Base-by-base conservation (phyloP, 2,113 vertebrate species). In the Speoplatyrhinus poulsoni region DNA sequence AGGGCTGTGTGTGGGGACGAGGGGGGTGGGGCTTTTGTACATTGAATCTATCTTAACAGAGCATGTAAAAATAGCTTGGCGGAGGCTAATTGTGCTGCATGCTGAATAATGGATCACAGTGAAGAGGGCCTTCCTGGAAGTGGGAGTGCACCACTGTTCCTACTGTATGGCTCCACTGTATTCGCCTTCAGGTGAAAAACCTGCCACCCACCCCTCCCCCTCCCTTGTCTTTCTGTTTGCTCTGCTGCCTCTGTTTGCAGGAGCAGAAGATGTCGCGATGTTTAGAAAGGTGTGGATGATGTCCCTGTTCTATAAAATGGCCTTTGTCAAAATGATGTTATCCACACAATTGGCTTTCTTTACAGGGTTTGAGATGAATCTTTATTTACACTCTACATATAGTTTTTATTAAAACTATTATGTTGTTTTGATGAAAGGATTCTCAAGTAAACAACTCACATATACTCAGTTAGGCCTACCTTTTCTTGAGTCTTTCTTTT, bases 101-200 rank as follows among this genome's bases (percentile, higher is more conserved):
- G 82, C 87, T 93, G 87, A 93, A 93, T 93, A 91, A 93, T 93
- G 90, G 86, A 92, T 93, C 88, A 86, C 63, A 62, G 84, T 73
- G 80, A 78, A 88, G 82, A 86, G 84, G 84, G 81, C 83, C 88
- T 92, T 93, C 87, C 89, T 92, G 91, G 87, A 91, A 88, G 73
- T 83, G 81, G 67, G 82, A 75, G 77, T 80, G 82, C 57, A 54
- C 67, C 26, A 65, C 83, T 72, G 86, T 81, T 92, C 90, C 89
- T 88, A 65, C 71, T 84, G 84, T 26, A 26, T 26, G 26, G 26
- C 84, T 90, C 81, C 74, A 70, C 69, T 70, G 80, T 70, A 71
- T 86, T 79, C 90, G 91, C 90, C 91, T 90, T 77, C 85, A 90
- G 90, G 92, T 91, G 67, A 90, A 91, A 90, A 87, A 90, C 89